These are phyloP conservation scores for Phylloscopus collybita DNA, from an alignment of 2,797 vertebrate genomes.

Conservation along the genomic window DNA sequence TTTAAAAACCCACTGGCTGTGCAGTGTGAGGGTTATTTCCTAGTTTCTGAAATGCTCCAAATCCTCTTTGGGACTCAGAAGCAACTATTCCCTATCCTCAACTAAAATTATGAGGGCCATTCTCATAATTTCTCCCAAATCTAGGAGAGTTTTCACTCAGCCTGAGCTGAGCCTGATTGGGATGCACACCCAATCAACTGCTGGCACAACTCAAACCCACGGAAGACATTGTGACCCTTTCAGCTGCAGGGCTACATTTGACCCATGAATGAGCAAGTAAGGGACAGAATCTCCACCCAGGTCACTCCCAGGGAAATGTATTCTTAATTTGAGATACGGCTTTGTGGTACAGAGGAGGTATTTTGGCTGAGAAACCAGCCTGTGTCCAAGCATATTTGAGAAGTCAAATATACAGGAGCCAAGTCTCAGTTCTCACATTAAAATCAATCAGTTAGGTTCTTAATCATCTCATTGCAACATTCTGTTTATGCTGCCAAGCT, in stretches of 20 bases:
- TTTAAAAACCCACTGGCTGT: neutral
- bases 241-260: neutral
- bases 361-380: neutral
- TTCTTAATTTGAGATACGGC: neutral
- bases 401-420: neutral
- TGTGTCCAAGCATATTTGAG: neutral
- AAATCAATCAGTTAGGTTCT: neutral
- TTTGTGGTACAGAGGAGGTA: neutral
- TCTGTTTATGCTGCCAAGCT: constrained; percentile 23
- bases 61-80: neutral
- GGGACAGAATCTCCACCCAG: neutral
- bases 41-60: neutral
- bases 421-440: constrained; percentile 15
- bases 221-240: neutral
- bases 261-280: neutral
- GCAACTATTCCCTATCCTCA: neutral
- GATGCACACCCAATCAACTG: neutral
- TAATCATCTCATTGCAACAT: constrained; percentile 27
- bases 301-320: neutral
- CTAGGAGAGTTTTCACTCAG: neutral
- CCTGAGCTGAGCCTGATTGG: neutral
- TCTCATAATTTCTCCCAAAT: neutral
- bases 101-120: neutral
- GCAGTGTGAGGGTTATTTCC: neutral
- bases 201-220: neutral